Evolutionary conservation across 2,113 vertebrate species (phyloP), one percentile per base, ranked within the genome.

Genomic region (Furnarius figulus): DNA sequence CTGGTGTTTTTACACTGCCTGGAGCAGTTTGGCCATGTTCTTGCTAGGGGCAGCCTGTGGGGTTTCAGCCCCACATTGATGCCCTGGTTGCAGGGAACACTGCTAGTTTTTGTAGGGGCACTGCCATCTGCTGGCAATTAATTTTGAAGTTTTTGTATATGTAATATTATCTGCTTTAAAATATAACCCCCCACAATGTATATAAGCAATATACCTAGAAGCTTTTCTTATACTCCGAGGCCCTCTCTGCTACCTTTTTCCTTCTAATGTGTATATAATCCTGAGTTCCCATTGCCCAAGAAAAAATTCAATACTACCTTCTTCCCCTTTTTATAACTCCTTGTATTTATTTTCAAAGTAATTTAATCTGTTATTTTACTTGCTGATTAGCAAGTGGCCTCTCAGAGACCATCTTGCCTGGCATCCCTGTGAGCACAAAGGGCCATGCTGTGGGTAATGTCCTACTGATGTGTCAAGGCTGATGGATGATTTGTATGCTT

Each of bases 71-170:
- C 22, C 14, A 28, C 4, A 15, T 0, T 31, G 31, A 33, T 10
- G 28, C 53, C 44, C 23, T 6, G 31, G 13, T 56, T 39, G n/a
- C 62, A 63, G 15, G 77, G 53, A 31, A 39, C 0, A 3, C 55
- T 58, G 22, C 37, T 53, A 4, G 23, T 94, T 91, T 67, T 87
- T 82, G 86, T 27, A 87, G 12, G 47, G 78, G 47, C 81, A 71
- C 90, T 93, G 97, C 97, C 97, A 97, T 74, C 96, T 97, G 78
- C 93, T 95, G 97, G 96, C 35, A 55, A 35, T 14, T 86, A 16
- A 31, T 74, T 91, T 76, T 62, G 33, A 18, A 6, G 16, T 19
- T 33, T 75, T n/a, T 39, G 23, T 30, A 19, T 7, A 11, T 11
- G 3, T 33, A 35, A 4, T 22, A 8, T 12, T 39, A 39, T 59